Conservation (phyloP, 2,113 vertebrate species). For the Microcebus tavaratra region DNA sequence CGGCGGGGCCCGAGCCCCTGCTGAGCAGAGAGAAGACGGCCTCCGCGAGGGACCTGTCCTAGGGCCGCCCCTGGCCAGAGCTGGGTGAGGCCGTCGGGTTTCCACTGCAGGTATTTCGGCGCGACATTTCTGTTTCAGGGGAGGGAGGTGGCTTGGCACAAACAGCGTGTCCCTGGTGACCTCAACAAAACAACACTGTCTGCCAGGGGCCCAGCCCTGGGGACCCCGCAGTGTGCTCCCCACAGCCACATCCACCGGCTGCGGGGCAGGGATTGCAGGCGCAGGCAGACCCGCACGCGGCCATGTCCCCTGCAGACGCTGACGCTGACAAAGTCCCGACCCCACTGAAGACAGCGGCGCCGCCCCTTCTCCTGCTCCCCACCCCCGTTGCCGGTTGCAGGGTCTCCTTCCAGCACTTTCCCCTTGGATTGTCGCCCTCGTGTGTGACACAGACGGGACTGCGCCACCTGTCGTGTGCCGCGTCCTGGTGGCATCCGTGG, state of each 20-base stretch:
- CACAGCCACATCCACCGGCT: fast-evolving
- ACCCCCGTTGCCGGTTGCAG: background rate
- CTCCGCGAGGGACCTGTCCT: fast-evolving
- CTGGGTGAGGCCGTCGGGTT: background rate
- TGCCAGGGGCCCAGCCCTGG: background rate
- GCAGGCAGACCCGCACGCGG: background rate
- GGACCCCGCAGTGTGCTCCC: background rate
- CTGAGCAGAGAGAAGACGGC: background rate
- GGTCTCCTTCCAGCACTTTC: background rate
- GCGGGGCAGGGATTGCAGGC: fast-evolving
- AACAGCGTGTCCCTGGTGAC: background rate
- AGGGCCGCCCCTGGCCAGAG: background rate
- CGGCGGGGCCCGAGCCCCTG: background rate
- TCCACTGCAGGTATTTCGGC: background rate
- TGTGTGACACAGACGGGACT: fast-evolving
- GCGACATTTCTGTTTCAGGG: background rate
- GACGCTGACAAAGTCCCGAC: no score
- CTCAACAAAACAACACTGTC: background rate
- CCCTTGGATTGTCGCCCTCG: background rate
- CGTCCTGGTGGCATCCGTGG: background rate
- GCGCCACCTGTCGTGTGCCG: no score
- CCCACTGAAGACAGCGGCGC: no score
- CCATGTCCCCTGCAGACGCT: background rate
- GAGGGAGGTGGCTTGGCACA: background rate
- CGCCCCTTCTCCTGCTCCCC: background rate